A percentile compares a stretch with the other conserved stretches of the same genome.
These are phyloP conservation scores for Eubasilissa regina DNA, from an alignment of 1,140 invertebrate species.

Conservation along the genomic window DNA sequence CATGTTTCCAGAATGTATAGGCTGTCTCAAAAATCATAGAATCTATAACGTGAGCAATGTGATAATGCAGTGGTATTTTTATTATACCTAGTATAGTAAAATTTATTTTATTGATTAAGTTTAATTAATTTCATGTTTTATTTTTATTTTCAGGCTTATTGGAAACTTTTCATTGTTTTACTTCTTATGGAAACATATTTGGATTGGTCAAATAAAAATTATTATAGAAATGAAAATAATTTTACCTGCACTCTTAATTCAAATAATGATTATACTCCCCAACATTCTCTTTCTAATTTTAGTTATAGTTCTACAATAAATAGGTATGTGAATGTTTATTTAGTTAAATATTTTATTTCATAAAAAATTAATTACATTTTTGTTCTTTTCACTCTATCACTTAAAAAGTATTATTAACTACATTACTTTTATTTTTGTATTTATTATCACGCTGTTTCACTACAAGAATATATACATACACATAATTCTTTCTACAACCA, in stretches of 20 bases:
- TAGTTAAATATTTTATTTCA: not conserved
- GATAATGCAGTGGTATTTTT: no score
- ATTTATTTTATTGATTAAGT: not conserved
- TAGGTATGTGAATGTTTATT: not conserved
- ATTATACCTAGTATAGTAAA: no score
- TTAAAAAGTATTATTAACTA: no score
- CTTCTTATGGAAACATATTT: conserved; percentile 76
- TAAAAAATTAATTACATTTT: no score
- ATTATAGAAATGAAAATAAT: conserved; percentile 19
- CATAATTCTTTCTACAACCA: no score
- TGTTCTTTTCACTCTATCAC: no score
- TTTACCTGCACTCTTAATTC: not conserved
- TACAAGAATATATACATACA: no score
- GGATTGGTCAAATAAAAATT: conserved; percentile 65
- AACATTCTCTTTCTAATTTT: not conserved
- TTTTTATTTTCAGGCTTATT: conserved; percentile 71
- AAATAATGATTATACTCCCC: not conserved
- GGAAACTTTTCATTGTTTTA: conserved; percentile 76
- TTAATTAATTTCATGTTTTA: conserved; percentile 15
- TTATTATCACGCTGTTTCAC: no score
- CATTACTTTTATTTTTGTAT: no score
- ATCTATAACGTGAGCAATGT: no score
- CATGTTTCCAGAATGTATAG: no score
- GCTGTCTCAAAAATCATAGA: no score
- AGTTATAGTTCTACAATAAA: not conserved